Evolutionary conservation across 2,797 vertebrate genomes (phyloP).

Genomic region (Cynopterus sphinx): DNA sequence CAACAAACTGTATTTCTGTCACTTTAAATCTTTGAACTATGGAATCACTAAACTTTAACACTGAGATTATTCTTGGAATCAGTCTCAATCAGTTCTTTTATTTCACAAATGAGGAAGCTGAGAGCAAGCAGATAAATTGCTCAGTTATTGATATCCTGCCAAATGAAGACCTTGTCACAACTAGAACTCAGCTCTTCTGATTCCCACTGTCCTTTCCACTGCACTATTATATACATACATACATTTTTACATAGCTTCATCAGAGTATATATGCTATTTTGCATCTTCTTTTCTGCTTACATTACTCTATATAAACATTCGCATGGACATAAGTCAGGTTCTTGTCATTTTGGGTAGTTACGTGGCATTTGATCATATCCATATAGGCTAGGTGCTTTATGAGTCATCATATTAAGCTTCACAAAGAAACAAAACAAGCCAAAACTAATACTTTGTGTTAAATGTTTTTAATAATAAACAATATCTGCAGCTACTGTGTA

Average conservation of each 20-base stretch:
- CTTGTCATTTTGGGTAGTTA: slow-evolving; percentile 7
- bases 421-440: background rate
- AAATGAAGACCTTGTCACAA: background rate
- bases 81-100: background rate
- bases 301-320: background rate
- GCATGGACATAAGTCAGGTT: background rate
- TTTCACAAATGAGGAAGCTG: background rate
- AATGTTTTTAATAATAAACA: slow-evolving; percentile 28
- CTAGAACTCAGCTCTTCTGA: slow-evolving; percentile 44
- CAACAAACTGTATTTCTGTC: background rate
- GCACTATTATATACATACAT: background rate
- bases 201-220: background rate
- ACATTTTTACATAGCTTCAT: background rate
- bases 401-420: slow-evolving; percentile 21
- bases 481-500: background rate
- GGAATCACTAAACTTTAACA: background rate
- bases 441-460: slow-evolving; percentile 6
- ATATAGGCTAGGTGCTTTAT: slow-evolving; percentile 68
- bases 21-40: slow-evolving; percentile 16
- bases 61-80: background rate
- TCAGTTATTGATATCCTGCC: background rate
- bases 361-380: background rate
- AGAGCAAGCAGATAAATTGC: background rate
- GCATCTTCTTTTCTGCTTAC: background rate
- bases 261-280: background rate